A percentile compares a stretch with the other conserved stretches of the same genome.
These are phyloP conservation scores for Bolinopsis microptera DNA, from an alignment of 37 sponge, comb jelly and placozoan species.

Conservation along the genomic window DNA sequence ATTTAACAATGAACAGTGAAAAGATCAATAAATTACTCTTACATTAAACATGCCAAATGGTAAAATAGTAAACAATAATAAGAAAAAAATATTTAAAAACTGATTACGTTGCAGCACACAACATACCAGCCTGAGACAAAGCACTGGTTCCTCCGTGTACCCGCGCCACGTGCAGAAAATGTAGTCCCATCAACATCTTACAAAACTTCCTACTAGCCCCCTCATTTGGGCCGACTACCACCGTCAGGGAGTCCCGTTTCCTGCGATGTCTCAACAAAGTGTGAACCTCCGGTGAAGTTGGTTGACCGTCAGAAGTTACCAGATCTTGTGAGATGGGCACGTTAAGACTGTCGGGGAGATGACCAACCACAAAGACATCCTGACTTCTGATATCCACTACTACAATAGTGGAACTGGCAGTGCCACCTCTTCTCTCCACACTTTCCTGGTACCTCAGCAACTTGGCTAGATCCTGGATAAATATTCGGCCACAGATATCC, in stretches of 20 bases:
- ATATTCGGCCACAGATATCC: slow-evolving; percentile 38
- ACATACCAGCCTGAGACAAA: slow-evolving; percentile 57
- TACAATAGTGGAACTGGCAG: not conserved
- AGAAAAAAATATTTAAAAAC: no score
- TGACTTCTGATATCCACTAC: slow-evolving; percentile 50
- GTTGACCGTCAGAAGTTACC: not conserved
- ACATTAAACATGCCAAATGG: no score
- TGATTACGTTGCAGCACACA: not conserved
- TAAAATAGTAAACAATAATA: no score
- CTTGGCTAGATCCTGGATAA: slow-evolving; percentile 51
- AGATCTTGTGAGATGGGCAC: slow-evolving; percentile 12
- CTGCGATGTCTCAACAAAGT: not conserved
- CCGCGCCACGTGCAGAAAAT: slow-evolving; percentile 29
- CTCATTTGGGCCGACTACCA: slow-evolving; percentile 47
- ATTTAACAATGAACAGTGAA: no score
- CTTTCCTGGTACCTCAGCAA: slow-evolving; percentile 22
- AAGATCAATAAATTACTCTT: no score
- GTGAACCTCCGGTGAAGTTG: not conserved
- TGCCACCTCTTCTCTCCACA: slow-evolving; percentile 22
- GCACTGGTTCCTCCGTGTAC: slow-evolving; percentile 56
- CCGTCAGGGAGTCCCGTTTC: not conserved
- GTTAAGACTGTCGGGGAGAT: slow-evolving; percentile 49
- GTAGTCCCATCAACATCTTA: slow-evolving; percentile 13
- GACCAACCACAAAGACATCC: slow-evolving; percentile 53
- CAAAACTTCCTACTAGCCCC: slow-evolving; percentile 13